Conservation (phyloP, 2,797 vertebrate species). For the Chelon labrosus region DNA sequence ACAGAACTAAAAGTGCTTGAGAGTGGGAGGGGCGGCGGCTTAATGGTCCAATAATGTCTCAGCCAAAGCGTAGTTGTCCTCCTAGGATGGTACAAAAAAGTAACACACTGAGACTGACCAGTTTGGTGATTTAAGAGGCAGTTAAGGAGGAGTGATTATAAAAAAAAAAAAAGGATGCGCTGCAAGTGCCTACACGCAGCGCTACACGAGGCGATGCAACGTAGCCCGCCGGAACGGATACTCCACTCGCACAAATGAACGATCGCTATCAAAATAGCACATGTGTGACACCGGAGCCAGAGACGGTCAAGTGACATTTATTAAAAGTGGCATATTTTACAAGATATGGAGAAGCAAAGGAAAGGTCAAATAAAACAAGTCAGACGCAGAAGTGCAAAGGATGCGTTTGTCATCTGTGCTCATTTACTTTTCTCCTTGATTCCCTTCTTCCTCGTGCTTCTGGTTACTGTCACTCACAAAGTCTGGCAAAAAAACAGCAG, state of each 20-base stretch:
- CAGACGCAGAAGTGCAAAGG: conserved; percentile 48
- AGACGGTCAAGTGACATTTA: conserved; percentile 73
- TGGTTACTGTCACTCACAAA: conserved; percentile 64
- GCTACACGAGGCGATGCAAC: conserved; percentile 28
- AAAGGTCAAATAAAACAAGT: conserved; percentile 76
- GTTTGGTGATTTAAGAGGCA: conserved; percentile 77
- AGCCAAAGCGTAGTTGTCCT: conserved; percentile 80
- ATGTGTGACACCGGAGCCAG: conserved; percentile 63
- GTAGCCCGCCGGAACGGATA: conserved; percentile 11
- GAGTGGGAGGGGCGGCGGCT: conserved; percentile 80
- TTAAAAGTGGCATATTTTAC: conserved; percentile 64
- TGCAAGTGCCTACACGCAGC: conserved; percentile 34
- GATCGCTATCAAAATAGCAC: conserved; percentile 71
- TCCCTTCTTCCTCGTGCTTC: conserved; percentile 35
- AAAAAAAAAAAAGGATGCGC: conserved; percentile 48
- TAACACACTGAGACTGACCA: conserved; percentile 61
- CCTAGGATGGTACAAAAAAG: conserved; percentile 77
- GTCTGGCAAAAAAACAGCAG: conserved; percentile 36
- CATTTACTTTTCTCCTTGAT: conserved; percentile 54
- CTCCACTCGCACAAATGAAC: conserved; percentile 35
- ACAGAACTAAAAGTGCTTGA: conserved; percentile 84
- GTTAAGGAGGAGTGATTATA: conserved; percentile 61
- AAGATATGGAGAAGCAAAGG: conserved; percentile 49
- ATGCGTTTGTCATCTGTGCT: conserved; percentile 64
- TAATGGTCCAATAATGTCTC: conserved; percentile 87